These are phyloP conservation scores for Acanthisitta chloris DNA, from an alignment of 2,113 vertebrate genomes.

Conservation along the genomic window DNA sequence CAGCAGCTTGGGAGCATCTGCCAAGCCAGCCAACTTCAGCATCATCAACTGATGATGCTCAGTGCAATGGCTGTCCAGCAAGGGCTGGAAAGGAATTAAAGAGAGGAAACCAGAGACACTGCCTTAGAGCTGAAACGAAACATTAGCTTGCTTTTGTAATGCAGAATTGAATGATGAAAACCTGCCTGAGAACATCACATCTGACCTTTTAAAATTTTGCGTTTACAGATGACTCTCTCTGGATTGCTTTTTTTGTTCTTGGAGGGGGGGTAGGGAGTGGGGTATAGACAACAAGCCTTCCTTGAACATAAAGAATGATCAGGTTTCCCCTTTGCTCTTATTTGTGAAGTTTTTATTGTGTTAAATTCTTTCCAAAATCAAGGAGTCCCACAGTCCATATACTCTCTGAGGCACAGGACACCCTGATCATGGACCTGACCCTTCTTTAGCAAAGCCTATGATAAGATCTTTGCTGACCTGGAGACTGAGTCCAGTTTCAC, in stretches of 20 bases:
- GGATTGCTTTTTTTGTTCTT: neutral
- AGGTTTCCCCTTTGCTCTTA: neutral
- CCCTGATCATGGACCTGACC: neutral
- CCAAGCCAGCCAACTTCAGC: neutral
- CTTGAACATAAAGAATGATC: neutral
- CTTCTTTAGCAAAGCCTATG: neutral
- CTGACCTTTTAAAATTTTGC: neutral
- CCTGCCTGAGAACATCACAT: neutral
- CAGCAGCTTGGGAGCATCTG: neutral
- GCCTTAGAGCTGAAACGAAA: neutral
- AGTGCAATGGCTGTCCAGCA: neutral
- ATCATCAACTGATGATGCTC: neutral
- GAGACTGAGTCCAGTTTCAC: neutral
- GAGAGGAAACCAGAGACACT: neutral
- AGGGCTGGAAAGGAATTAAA: neutral
- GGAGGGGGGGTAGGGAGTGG: too few relatives aligned
- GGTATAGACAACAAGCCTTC: neutral
- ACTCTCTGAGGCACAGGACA: neutral
- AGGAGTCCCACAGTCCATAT: too few relatives aligned
- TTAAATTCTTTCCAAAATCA: neutral
- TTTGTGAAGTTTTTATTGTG: neutral
- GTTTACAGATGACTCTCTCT: neutral
- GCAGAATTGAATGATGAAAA: neutral
- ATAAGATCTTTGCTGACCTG: neutral
- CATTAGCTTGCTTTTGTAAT: neutral